phyloP scores from a whole-genome alignment of 1,140 invertebrate species.

The Scaptomyza graminum region DNA sequence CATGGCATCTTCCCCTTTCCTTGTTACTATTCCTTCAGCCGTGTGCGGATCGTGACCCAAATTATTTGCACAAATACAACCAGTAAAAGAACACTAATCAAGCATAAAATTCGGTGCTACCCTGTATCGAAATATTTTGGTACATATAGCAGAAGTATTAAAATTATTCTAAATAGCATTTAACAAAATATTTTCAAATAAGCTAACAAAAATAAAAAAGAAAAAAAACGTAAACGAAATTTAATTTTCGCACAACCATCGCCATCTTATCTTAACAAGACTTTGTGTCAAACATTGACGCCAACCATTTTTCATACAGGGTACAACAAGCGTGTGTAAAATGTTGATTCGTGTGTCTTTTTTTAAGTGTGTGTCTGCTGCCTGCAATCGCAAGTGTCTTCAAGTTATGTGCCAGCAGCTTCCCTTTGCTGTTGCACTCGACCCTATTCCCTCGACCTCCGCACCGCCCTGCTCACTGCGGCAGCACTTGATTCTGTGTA shows the following conservation, averaged over 20 bases:
- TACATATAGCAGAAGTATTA: no score
- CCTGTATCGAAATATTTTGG: not conserved
- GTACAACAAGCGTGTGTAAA: constrained; percentile 33
- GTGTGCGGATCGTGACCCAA: constrained; percentile 73
- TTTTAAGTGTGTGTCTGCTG: constrained; percentile 27
- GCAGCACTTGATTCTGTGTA: constrained; percentile 14
- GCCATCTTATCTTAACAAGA: no score
- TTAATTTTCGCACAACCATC: no score
- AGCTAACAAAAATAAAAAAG: no score
- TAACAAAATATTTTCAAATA: not conserved
- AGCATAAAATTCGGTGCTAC: not conserved
- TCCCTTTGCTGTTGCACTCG: not conserved
- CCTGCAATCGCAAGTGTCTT: constrained; percentile 62
- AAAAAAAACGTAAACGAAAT: no score
- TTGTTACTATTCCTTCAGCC: constrained; percentile 12
- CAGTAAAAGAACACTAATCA: not conserved
- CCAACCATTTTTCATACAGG: not conserved
- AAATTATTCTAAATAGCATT: no score
- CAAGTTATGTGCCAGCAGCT: constrained; percentile 41
- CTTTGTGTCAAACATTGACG: no score
- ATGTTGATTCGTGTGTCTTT: constrained; percentile 16
- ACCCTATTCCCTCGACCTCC: not conserved
- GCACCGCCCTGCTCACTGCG: no score
- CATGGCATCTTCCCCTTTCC: not conserved
- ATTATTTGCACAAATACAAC: constrained; percentile 69